phyloP scores from a whole-genome alignment of 2,888 invertebrate species.

The Dyspetes luteomarginatus region DNA sequence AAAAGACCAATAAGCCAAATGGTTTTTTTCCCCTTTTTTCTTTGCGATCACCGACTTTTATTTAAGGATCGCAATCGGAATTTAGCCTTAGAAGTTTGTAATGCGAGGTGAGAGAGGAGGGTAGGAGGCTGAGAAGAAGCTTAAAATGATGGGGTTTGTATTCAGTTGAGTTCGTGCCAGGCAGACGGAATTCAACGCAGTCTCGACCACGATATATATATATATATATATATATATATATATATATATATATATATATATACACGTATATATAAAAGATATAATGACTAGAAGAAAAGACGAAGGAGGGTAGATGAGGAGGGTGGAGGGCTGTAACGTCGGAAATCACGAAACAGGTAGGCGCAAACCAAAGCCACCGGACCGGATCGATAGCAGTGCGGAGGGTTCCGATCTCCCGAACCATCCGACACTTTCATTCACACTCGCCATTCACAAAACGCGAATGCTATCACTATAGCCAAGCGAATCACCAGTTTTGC shows the following conservation, averaged over 20 bases:
- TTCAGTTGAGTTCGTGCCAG: constrained; percentile 54
- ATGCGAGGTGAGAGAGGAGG: background rate
- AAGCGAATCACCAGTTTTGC: constrained; percentile 51
- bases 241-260: constrained; percentile 39
- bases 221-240: constrained; percentile 27
- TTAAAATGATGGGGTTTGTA: constrained; percentile 41
- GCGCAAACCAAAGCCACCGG: constrained; percentile 58
- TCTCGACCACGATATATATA: constrained; percentile 42
- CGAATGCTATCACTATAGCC: constrained; percentile 58
- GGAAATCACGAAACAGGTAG: constrained; percentile 59
- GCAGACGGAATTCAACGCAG: constrained; percentile 48
- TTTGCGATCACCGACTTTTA: constrained; percentile 28
- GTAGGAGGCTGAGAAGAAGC: constrained; percentile 26
- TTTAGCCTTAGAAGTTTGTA: constrained; percentile 40
- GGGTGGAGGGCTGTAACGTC: constrained; percentile 45
- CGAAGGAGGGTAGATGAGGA: constrained; percentile 10
- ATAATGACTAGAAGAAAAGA: constrained; percentile 22
- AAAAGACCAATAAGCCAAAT: constrained; percentile 20
- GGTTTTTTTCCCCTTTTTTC: constrained; percentile 4
- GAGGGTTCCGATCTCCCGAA: constrained; percentile 56
- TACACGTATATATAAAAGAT: no score
- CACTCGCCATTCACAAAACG: constrained; percentile 58
- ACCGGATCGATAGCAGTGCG: constrained; percentile 57
- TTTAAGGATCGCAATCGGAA: constrained; percentile 39
- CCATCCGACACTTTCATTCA: constrained; percentile 60